A percentile compares a stretch with the other conserved stretches of the same genome.
These are phyloP conservation scores for Trachelus iudaicus DNA, from an alignment of 2,888 invertebrate genomes.

Conservation along the genomic window DNA sequence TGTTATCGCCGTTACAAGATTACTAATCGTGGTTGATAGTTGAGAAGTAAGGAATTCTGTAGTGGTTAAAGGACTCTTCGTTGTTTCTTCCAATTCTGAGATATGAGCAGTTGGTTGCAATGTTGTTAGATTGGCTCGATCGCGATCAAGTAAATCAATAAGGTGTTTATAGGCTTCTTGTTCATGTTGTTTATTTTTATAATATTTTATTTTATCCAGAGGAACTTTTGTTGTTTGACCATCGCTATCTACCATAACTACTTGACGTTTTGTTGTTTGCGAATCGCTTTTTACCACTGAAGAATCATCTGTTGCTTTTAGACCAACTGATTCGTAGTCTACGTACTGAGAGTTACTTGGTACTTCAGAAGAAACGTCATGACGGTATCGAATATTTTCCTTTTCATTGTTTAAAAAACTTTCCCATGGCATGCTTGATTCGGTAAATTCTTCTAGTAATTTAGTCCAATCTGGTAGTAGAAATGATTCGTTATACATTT, in stretches of 20 bases:
- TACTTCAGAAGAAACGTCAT: neutral
- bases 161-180: neutral
- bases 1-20: neutral
- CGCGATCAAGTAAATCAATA: neutral
- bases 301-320: neutral
- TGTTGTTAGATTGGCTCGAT: neutral
- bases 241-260: conserved; percentile 1
- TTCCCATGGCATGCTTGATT: neutral
- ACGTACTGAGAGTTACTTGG: neutral
- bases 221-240: neutral
- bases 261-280: conserved; percentile 12
- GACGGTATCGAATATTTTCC: neutral
- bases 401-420: neutral
- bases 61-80: neutral
- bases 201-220: neutral
- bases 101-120: neutral
- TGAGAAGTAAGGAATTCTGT: neutral
- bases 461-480: neutral
- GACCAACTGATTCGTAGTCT: neutral
- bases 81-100: neutral
- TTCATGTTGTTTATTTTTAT: neutral
- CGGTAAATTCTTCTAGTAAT: neutral
- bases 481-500: neutral
- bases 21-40: neutral
- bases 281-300: neutral